These are phyloP conservation scores for Noctua fimbriata DNA, from an alignment of 2,888 invertebrate genomes.

Conservation along the genomic window DNA sequence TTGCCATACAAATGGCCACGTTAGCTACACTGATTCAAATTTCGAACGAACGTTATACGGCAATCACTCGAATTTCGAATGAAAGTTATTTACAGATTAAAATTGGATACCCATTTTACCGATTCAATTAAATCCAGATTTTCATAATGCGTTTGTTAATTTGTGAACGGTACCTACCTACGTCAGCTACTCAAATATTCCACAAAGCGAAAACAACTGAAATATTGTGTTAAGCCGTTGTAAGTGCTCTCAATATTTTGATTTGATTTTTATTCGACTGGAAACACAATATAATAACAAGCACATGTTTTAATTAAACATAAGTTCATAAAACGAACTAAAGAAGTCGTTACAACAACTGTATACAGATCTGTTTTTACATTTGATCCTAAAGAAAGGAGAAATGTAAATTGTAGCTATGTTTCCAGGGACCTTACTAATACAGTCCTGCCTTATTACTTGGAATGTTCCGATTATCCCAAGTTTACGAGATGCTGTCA, in stretches of 20 bases:
- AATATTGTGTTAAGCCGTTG: slow-evolving; percentile 3
- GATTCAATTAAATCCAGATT: slow-evolving; percentile 45
- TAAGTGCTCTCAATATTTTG: slow-evolving; percentile 29
- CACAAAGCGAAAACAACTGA: slow-evolving; percentile 22
- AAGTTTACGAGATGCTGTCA: slow-evolving; percentile 46
- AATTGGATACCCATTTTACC: slow-evolving; percentile 36
- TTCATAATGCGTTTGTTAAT: slow-evolving; percentile 50
- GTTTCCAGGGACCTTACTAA: not conserved
- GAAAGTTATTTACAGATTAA: slow-evolving; percentile 46
- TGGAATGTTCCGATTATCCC: slow-evolving; percentile 22
- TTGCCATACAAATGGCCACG: slow-evolving; percentile 11
- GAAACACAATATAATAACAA: not conserved
- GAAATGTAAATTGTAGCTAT: not conserved
- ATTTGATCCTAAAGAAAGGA: not conserved
- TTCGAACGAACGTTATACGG: slow-evolving; percentile 20
- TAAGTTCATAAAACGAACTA: not conserved
- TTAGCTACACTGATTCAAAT: slow-evolving; percentile 41
- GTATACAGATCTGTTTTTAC: not conserved
- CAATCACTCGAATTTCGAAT: slow-evolving; percentile 46
- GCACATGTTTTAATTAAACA: not conserved
- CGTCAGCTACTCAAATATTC: slow-evolving; percentile 38
- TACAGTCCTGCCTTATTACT: slow-evolving; percentile 13
- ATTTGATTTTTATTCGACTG: slow-evolving; percentile 6
- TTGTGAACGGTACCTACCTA: slow-evolving; percentile 6
- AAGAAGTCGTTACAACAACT: not conserved